Evolutionary conservation across 2,113 vertebrate genomes (phyloP), one percentile per base, ranked within the genome.

Genomic region (Pygoscelis adeliae): DNA sequence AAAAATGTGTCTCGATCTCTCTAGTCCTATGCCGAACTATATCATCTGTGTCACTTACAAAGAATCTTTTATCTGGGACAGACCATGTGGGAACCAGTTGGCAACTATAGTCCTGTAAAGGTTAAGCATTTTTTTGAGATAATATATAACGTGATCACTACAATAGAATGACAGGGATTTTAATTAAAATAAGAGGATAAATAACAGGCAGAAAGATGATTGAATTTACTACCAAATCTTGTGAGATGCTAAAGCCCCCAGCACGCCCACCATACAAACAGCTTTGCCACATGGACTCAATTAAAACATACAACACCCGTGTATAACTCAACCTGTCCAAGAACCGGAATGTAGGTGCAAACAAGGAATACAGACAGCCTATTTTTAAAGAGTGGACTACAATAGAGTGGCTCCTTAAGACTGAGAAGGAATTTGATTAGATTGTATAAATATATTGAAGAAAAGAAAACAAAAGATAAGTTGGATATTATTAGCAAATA

Each of bases 401-500:
- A 73, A 8, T 0, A 46, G 8, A 90, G 80, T 38, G 50, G 59
- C 46, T 95, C 20, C 83, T 94, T 84, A 23, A 91, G 80, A 74
- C 0, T 66, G 15, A 82, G 72, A 73, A 96, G 55, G 93, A 97
- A 95, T 96, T 78, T 91, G 40, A 80, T 63, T 80, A 89, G 58
- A 65, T 26, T 87, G 59, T 32, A 53, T 13, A 89, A 92, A 87
- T 62, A 63, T 3, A 87, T 17, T 34, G 6, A 83, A 66, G 71
- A 30, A 65, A 72, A 56, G 53, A 83, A 86, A 92, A 55, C 34
- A 86, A 29, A 83, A 90, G 62, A n/a, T 73, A 82, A 83, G 63
- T 5, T 23, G 32, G 80, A 46, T 92, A 91, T 87, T 83, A 83
- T 87, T 95, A 96, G 89, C 80, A 86, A 92, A 89, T 20, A 81